phyloP scores from a whole-genome alignment of 2,888 invertebrate genomes.

The Himalopsyche kuldschensis region DNA sequence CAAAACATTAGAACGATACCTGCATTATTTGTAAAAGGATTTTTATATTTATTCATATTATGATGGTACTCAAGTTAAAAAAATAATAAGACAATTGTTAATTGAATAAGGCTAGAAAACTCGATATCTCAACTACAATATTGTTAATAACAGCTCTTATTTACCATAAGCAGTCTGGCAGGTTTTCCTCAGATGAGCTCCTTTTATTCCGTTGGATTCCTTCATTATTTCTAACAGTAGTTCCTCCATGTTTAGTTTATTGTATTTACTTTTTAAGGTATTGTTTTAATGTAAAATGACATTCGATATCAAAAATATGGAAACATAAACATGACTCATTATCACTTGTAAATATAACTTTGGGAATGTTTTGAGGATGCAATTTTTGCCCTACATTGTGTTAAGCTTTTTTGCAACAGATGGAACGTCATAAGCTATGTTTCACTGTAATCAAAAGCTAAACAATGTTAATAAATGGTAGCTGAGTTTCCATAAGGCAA shows the following conservation, averaged over 20 bases:
- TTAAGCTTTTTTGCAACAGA: not conserved
- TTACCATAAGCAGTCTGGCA: slow-evolving; percentile 88
- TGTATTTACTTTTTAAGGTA: not conserved
- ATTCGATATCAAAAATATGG: not conserved
- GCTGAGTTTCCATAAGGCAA: slow-evolving; percentile 6
- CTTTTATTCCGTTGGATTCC: slow-evolving; percentile 81
- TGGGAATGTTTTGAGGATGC: not conserved
- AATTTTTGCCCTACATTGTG: not conserved
- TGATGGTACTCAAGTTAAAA: no score
- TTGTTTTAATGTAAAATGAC: slow-evolving; percentile 5
- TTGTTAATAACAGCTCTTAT: slow-evolving; percentile 5
- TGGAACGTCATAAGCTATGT: not conserved
- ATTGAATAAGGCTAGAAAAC: not conserved
- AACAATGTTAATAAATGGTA: not conserved
- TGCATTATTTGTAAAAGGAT: no score
- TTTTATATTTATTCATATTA: no score
- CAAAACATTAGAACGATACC: no score
- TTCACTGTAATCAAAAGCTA: not conserved
- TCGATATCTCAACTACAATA: not conserved
- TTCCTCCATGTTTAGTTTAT: slow-evolving; percentile 73
- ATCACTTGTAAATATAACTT: not conserved
- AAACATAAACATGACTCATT: not conserved
- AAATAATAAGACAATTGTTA: no score
- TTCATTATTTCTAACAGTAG: slow-evolving; percentile 80
- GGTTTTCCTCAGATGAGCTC: slow-evolving; percentile 73